Conservation (phyloP, 2,888 invertebrate genomes). For the Halocaridina rubra region DNA sequence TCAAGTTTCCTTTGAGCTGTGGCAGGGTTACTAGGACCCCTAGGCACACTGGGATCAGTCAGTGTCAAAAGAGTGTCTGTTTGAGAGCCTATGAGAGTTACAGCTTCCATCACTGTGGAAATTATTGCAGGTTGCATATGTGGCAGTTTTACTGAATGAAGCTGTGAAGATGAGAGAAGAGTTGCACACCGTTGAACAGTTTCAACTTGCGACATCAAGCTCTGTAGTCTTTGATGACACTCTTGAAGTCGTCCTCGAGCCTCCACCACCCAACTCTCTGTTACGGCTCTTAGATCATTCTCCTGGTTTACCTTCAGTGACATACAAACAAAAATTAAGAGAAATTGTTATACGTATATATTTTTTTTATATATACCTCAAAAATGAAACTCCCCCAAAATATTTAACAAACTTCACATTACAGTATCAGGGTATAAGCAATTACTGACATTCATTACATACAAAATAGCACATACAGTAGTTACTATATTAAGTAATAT, state of each 20-base stretch:
- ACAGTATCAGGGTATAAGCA: too few relatives aligned
- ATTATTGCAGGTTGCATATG: slow-evolving; percentile 21
- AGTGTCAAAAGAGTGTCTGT: slow-evolving; percentile 22
- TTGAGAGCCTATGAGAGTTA: neutral
- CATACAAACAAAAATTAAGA: too few relatives aligned
- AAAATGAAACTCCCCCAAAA: too few relatives aligned
- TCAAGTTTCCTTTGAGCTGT: too few relatives aligned
- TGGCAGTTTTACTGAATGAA: neutral
- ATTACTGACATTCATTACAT: too few relatives aligned
- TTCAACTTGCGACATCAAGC: slow-evolving; percentile 11
- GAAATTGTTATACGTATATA: too few relatives aligned
- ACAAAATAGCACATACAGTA: too few relatives aligned
- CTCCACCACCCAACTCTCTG: slow-evolving; percentile 59
- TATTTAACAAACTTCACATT: too few relatives aligned
- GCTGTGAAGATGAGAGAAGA: slow-evolving; percentile 23
- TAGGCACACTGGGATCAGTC: slow-evolving; percentile 36
- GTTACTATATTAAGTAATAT: too few relatives aligned
- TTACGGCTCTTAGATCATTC: slow-evolving; percentile 42
- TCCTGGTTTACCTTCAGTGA: slow-evolving; percentile 55
- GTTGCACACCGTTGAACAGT: slow-evolving; percentile 23
- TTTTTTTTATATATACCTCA: too few relatives aligned
- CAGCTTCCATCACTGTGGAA: slow-evolving; percentile 24
- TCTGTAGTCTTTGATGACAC: slow-evolving; percentile 34
- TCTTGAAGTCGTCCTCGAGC: slow-evolving; percentile 53
- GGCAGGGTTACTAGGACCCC: slow-evolving; percentile 32